phyloP scores from a whole-genome alignment of 2,888 invertebrate species.

The Aspidapion aeneum region DNA sequence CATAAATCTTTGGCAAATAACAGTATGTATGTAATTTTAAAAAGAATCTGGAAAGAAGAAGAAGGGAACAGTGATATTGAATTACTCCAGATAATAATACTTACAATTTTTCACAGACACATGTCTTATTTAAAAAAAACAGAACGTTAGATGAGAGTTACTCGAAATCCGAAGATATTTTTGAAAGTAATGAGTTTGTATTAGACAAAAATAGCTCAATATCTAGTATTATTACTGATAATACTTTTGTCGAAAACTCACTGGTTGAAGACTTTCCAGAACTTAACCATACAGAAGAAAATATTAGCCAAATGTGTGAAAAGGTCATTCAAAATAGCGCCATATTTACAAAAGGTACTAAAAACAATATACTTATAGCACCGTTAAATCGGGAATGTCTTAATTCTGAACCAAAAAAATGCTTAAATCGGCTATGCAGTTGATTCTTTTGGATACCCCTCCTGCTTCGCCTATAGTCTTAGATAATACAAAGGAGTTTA shows the following conservation, averaged over 20 bases:
- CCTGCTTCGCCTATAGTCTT: constrained; percentile 33
- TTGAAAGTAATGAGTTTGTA: too few relatives aligned
- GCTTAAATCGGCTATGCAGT: constrained; percentile 41
- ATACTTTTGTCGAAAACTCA: too few relatives aligned
- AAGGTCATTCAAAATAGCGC: background rate
- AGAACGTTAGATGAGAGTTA: too few relatives aligned
- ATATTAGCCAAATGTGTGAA: background rate
- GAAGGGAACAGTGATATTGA: too few relatives aligned
- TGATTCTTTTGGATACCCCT: constrained; percentile 41
- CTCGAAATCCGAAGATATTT: too few relatives aligned
- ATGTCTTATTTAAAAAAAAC: too few relatives aligned
- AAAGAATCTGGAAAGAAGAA: too few relatives aligned
- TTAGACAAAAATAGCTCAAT: too few relatives aligned
- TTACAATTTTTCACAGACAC: too few relatives aligned
- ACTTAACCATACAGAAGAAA: background rate
- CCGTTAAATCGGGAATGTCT: constrained; percentile 27
- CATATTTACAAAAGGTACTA: background rate
- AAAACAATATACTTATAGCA: constrained; percentile 24
- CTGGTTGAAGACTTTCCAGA: too few relatives aligned
- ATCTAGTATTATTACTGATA: too few relatives aligned
- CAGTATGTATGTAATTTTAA: background rate
- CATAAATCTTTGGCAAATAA: background rate
- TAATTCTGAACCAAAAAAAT: constrained; percentile 19
- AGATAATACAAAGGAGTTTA: constrained; percentile 35
- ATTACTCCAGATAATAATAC: too few relatives aligned